phyloP scores from a whole-genome alignment of 2,113 vertebrate genomes.

The Bostrychus sinensis region DNA sequence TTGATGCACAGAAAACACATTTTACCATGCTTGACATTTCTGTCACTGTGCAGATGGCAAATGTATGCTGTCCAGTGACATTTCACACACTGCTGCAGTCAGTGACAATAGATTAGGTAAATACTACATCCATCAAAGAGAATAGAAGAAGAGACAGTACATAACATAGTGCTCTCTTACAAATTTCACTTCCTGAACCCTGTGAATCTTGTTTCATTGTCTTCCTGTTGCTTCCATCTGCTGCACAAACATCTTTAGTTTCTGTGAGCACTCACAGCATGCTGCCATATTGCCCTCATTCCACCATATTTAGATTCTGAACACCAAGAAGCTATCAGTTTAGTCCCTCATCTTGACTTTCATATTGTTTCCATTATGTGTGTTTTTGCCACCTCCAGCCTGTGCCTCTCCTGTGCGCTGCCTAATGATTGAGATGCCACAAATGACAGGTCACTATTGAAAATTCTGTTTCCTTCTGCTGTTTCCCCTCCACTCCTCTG shows the following conservation, averaged over 20 bases:
- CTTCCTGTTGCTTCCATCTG: slow-evolving; percentile 51
- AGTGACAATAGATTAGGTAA: slow-evolving; percentile 22
- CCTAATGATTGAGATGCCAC: slow-evolving; percentile 40
- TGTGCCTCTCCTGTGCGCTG: neutral
- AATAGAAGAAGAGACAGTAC: neutral
- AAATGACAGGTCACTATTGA: slow-evolving; percentile 45
- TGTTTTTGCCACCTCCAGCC: neutral
- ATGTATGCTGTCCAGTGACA: slow-evolving; percentile 68
- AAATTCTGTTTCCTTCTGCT: slow-evolving; percentile 42
- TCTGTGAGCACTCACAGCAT: neutral
- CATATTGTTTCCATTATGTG: neutral
- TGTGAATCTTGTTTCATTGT: slow-evolving; percentile 59
- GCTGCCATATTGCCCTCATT: neutral
- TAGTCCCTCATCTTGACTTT: neutral
- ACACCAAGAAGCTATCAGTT: neutral
- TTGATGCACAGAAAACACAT: slow-evolving; percentile 15
- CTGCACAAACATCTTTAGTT: slow-evolving; percentile 16
- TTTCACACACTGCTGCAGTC: slow-evolving; percentile 50
- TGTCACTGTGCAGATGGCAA: slow-evolving; percentile 54
- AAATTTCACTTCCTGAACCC: slow-evolving; percentile 38
- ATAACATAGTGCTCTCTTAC: slow-evolving; percentile 1
- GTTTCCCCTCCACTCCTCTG: neutral
- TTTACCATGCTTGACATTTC: slow-evolving; percentile 72
- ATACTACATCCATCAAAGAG: neutral
- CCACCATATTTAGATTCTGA: neutral